Evolutionary conservation across 64 coral and sea anemone species (phyloP), one percentile per base, ranked within the genome.

Genomic region (Porites australiensis): DNA sequence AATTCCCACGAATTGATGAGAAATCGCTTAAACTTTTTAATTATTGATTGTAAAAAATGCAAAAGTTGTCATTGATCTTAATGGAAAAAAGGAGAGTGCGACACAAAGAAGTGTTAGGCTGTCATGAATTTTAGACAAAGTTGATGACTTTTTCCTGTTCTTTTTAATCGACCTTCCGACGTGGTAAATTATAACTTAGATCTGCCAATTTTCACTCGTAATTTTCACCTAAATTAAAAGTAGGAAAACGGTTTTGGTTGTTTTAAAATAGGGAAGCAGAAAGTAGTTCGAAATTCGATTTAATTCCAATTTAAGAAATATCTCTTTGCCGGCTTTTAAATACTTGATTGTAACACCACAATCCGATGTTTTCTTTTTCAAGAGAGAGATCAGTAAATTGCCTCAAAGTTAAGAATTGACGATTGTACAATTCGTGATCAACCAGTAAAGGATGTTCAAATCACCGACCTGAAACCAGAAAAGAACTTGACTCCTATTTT

Each of bases 41-140:
- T 84, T 52, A 84, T 84, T 84, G 81, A 84, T 84, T 69, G n/a
- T 18, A 48, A 3, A 84, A 84, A 51, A 84, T 84, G 61, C 63
- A 84, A 84, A 67, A 84, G 63, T 84, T 84, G 81, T 84, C 81
- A 69, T 51, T 6, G 45, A 65, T 67, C 44, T 65, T 51, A 84
- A 84, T 84, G 81, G 61, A 15, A 68, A 84, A 68, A 51, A 18
- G 16, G 37, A 10, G 63, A 48, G 20, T 13, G 16, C 47, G 13
- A 21, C 18, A 83, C 14, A 83, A 60, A 15, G 13, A 50, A 62
- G 10, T 21, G 27, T 43, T 58, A 59, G n/a, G 77, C 54, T 59
- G 20, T 65, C 79, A 82, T 37, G 27, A 82, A 65, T 49, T 50
- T 48, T 37, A 83, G 12, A 84, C 45, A 48, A 47, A 84, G 50